These are phyloP conservation scores for Notodonta ziczac DNA, from an alignment of 2,888 invertebrate species.

Conservation along the genomic window DNA sequence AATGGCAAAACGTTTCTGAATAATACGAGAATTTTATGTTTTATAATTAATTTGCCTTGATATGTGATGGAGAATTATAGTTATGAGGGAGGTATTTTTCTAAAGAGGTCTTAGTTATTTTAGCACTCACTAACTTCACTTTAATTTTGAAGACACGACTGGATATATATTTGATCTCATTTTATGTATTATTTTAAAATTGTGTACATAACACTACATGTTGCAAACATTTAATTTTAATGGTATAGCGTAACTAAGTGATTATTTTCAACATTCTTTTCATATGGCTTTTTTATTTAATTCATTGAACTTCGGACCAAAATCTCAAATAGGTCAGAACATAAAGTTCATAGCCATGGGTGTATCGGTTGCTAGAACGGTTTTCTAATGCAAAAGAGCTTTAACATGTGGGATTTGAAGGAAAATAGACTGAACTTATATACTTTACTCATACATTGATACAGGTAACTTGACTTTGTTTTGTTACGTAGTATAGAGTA, in stretches of 20 bases:
- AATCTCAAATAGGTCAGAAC: constrained; percentile 58
- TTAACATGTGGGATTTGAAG: constrained; percentile 74
- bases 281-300: constrained; percentile 34
- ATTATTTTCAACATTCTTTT: constrained; percentile 46
- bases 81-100: constrained; percentile 46
- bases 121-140: constrained; percentile 55
- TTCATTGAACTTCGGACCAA: constrained; percentile 64
- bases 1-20: constrained; percentile 5
- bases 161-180: constrained; percentile 78
- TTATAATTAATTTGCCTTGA: constrained; percentile 35
- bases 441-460: constrained; percentile 76
- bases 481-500: constrained; percentile 55
- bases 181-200: constrained; percentile 70
- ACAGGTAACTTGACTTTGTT: constrained; percentile 74
- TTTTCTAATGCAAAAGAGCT: constrained; percentile 73
- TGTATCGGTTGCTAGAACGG: constrained; percentile 60
- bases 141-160: constrained; percentile 60
- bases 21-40: constrained; percentile 26
- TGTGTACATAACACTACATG: constrained; percentile 63
- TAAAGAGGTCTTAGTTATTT: constrained; percentile 48
- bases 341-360: constrained; percentile 52
- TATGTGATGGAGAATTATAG: constrained; percentile 37
- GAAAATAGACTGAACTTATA: constrained; percentile 79
- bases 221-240: constrained; percentile 54
- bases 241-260: constrained; percentile 40